Conservation (phyloP, 2,113 vertebrate genomes). For the Mesembrinibis cayennensis region DNA sequence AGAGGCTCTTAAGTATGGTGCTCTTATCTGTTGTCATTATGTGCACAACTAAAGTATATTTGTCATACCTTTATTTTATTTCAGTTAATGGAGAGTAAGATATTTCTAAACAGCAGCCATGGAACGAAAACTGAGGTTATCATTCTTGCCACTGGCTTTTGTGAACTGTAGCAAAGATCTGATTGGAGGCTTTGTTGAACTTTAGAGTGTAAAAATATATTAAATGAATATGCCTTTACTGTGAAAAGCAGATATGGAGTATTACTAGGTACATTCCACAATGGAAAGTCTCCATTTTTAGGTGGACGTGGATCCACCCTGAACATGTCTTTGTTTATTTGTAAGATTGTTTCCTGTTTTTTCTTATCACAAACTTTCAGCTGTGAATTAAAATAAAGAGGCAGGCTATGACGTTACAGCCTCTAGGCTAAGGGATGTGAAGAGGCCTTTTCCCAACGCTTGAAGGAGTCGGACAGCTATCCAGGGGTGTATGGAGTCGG, state of each 20-base stretch:
- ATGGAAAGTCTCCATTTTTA: constrained; percentile 36
- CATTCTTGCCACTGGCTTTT: background rate
- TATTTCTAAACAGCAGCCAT: background rate
- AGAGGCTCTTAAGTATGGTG: background rate
- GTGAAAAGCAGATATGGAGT: constrained; percentile 16
- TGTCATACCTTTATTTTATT: background rate
- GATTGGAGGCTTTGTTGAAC: background rate
- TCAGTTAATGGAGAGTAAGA: background rate
- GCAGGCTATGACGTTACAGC: background rate
- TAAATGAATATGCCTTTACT: background rate
- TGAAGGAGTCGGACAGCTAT: background rate
- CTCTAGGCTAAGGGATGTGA: background rate
- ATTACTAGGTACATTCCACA: constrained; percentile 6
- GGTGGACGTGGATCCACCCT: constrained; percentile 26
- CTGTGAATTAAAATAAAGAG: constrained; percentile 31
- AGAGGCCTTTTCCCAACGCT: background rate
- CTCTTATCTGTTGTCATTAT: background rate
- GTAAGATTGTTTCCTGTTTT: constrained; percentile 61
- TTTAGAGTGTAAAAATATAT: background rate
- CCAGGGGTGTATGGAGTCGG: background rate
- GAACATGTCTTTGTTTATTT: constrained; percentile 63
- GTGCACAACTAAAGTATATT: background rate
- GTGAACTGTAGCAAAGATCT: background rate
- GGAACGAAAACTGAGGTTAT: background rate
- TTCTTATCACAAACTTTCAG: constrained; percentile 67